Base-by-base conservation (phyloP, 2,113 vertebrate species). In the Petaurus breviceps region DNA sequence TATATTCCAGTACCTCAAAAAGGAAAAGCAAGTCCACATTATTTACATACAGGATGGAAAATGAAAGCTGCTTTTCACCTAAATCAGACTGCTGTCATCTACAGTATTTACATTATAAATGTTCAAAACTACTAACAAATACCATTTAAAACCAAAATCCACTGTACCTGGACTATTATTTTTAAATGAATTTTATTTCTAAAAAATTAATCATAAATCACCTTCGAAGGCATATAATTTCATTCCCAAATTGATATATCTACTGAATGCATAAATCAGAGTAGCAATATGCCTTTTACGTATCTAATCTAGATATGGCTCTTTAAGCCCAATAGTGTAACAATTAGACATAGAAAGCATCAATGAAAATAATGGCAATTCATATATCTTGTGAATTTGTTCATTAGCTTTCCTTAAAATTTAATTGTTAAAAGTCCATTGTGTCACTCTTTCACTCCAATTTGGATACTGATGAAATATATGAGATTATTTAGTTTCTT, bases 1-100 rank as follows among this genome's bases (percentile, higher is more conserved):
- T 98, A 97, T 97, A 98, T 92, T 98, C 97, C 97, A 98, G 98
- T 97, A 98, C 97, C 98, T 98, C 84, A 98, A 98, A 98, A 98
- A 98, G 93, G 54, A 97, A 95, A 97, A 94, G 92, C 24, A 43
- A 28, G 54, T 96, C 94, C 96, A 97, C 53, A 95, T 95, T 98
- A 97, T 98, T 97, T 97, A 98, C 92, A 98, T 68, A 97, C 28
- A 98, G n/a, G 94, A 97, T 95, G 95, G 96, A 97, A 98, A 96
- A 98, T 98, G 97, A 97, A 97, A 96, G 92, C 92, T 98, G 97
- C 96, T 98, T 97, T 98, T 97, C 95, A 97, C 90, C 96, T 54
- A 96, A 97, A 93, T 97, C 98, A 97, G 97, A 98, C 96, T 98
- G 98, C 96, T 97, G 97, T 0, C 0, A 98, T 92, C 97, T 98